Evolutionary conservation across 2,888 invertebrate species (phyloP), one percentile per base, ranked within the genome.

Genomic region (Euproctis similis): DNA sequence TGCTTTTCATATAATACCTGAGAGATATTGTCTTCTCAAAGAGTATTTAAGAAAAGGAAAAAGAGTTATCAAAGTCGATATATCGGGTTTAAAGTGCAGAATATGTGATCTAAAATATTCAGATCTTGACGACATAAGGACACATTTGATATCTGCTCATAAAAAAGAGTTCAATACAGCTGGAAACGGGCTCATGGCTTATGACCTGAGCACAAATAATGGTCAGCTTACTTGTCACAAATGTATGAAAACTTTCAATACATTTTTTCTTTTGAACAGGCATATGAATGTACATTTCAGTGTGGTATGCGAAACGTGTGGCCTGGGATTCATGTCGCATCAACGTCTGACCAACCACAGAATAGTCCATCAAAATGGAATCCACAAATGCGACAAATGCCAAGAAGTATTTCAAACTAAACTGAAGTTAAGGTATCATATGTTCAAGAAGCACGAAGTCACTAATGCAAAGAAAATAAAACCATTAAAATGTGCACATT

Each of bases 261-360:
- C 82, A 0, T 82, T 82, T 42, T 81, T 80, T 28, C 52, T 78
- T 8, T 40, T 84, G 1, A 82, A 81, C 19, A 53, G 74, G 11
- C 84, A 84, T 38, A 84, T 84, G 82, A 84, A 84, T 23, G 81
- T 53, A 0, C 84, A 84, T 46, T 82, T 68, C 22, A 82, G 56
- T 29, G 81, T 82, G 0, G 81, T 81, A 1, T 84, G 84, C 33
- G 84, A 84, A 39, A 80, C 72, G 0, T 84, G 84, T 32, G 84
- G 84, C 0, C 41, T 78, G 4, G 78, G 84, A 0, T 84, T 84
- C 38, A 76, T 80, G 66, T 80, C 84, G 0, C 69, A 80, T 19
- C 78, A 78, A 12, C 59, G 84, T 0, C 40, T 84, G 1, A 67
- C 72, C 4, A 78, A 77, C 34, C 84, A 84, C 23, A 66, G 61